A percentile compares a stretch with the other conserved stretches of the same genome.
Conservation (phyloP, 2,113 vertebrate genomes). For the Marmota monax region DNA sequence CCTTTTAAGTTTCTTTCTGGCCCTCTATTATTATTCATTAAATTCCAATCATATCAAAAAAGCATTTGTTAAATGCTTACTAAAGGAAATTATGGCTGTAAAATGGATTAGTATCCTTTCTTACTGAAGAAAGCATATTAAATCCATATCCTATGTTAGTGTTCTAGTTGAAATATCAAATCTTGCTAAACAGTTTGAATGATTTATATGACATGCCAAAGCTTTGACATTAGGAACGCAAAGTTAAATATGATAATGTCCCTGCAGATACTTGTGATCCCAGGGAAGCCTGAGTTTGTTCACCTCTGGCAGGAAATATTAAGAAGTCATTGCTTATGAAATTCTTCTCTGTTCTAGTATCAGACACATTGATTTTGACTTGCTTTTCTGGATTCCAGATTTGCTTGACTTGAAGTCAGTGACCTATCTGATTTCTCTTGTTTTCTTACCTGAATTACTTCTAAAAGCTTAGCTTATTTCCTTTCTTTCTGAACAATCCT, state of each 20-base stretch:
- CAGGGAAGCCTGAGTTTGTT: not conserved
- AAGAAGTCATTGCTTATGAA: not conserved
- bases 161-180: not conserved
- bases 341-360: not conserved
- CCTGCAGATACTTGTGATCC: not conserved
- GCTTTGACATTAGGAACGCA: not conserved
- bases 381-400: not conserved
- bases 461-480: not conserved
- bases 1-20: slow-evolving; percentile 12
- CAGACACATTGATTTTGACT: not conserved
- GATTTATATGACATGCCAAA: slow-evolving; percentile 4
- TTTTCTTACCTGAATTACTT: slow-evolving; percentile 18
- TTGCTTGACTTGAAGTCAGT: not conserved
- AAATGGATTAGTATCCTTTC: slow-evolving; percentile 10
- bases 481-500: slow-evolving; percentile 25
- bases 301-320: not conserved
- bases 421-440: not conserved
- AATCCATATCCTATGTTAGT: not conserved
- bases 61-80: slow-evolving; percentile 41
- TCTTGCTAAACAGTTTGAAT: slow-evolving; percentile 26
- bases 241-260: not conserved
- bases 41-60: not conserved
- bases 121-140: slow-evolving; percentile 40
- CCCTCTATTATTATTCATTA: slow-evolving; percentile 8
- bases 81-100: slow-evolving; percentile 46